Base-by-base conservation (phyloP, 1,140 invertebrate genomes). In the Drosophila navojoa region DNA sequence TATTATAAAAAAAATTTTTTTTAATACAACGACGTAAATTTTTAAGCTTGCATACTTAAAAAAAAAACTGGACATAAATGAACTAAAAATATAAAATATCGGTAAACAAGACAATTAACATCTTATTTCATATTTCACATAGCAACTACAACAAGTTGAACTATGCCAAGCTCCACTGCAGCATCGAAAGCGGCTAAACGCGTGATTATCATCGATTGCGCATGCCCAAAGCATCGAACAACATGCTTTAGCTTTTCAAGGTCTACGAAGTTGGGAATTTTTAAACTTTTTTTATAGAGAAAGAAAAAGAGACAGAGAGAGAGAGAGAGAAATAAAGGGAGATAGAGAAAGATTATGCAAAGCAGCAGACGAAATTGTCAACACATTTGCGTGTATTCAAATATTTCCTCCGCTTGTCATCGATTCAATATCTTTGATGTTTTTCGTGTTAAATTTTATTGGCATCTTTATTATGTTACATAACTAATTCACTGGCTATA, bases 261-360 rank as follows among this genome's bases (percentile, higher is more conserved):
- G 68, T 71, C 60, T 71, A 50, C 29, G 47, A 4, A 25, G 50
- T 7, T 15, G 50, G 29, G 59, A 63, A 70, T 63, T 70, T 63
- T 50, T 47, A 32, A 45, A 15, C 49, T 44, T 44, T 53, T 22
- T 10, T 32, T 40, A 22, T 16, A 13, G 32, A 50, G 44, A 16
- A n/a, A 27, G 15, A 19, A 7, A 54, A 6, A 15, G 16, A 42
- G n/a, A 29, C n/a, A 27, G n/a, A 29, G 22, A 25, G 49, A 40
- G 10, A 13, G 42, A 5, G 42, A 29, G 40, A 29, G 27, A n/a
- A n/a, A n/a, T n/a, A n/a, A 11, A 45, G 15, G 2, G n/a, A 47
- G 40, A n/a, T 0, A 13, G 40, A 22, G 11, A 16, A 40, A 35
- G 15, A 55, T 16, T 35, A 59, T 67, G 55, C 67, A 52, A 67